Evolutionary conservation across 2,888 invertebrate species (phyloP).

Genomic region (Byasa hedistus): DNA sequence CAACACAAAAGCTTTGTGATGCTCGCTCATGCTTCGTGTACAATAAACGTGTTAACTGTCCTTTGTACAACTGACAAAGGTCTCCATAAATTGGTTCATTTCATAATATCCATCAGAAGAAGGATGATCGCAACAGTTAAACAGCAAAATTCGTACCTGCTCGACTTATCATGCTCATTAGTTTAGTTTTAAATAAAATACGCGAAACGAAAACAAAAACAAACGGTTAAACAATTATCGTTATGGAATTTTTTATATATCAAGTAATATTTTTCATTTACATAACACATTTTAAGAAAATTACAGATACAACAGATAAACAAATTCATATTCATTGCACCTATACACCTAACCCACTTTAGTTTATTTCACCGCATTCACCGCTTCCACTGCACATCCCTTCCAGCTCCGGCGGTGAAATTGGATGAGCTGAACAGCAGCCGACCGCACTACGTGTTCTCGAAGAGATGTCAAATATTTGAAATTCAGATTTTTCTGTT

Average conservation of each 20-base stretch:
- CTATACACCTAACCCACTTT: background rate
- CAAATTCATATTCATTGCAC: constrained; percentile 14
- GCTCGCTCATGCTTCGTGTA: constrained; percentile 1
- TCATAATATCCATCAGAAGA: background rate
- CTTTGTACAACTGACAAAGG: background rate
- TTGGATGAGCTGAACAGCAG: constrained; percentile 22
- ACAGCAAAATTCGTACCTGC: too few species aligned
- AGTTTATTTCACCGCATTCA: constrained; percentile 17
- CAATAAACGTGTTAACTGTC: constrained; percentile 1
- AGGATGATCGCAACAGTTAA: too few species aligned
- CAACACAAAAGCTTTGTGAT: constrained; percentile 5
- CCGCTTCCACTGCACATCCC: constrained; percentile 18
- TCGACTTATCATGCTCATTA: too few species aligned
- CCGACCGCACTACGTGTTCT: constrained; percentile 4
- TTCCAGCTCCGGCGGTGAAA: constrained; percentile 16
- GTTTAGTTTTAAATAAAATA: too few species aligned
- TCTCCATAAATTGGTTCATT: background rate
- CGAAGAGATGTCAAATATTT: background rate
- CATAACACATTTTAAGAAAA: too few species aligned
- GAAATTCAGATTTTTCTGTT: too few species aligned
- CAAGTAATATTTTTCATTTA: too few species aligned
- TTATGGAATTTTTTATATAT: too few species aligned
- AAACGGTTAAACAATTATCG: too few species aligned
- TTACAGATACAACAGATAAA: background rate
- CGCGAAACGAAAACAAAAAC: too few species aligned